Conservation (phyloP, 1,140 invertebrate genomes). For the Xylocopa sonorina region DNA sequence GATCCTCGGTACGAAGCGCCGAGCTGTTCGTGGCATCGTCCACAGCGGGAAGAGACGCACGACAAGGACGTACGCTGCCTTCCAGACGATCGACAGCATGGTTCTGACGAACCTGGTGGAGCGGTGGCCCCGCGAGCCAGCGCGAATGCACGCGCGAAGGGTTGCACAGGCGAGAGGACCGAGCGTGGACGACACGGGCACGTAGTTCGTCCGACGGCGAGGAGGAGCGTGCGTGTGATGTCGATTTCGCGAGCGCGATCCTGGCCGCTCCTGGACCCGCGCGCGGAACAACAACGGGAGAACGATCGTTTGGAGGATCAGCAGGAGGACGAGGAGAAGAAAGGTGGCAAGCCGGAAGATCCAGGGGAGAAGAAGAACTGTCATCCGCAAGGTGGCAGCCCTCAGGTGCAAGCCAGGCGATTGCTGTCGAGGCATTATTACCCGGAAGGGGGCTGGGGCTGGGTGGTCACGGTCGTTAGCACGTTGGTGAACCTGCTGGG, state of each 20-base stretch:
- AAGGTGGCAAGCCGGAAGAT: not conserved
- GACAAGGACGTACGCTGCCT: conserved; percentile 40
- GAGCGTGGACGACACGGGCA: conserved; percentile 53
- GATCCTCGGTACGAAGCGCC: not conserved
- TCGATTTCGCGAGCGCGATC: conserved; percentile 72
- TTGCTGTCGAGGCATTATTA: conserved; percentile 86
- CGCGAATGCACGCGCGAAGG: conserved; percentile 17
- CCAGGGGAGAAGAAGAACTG: conserved; percentile 5
- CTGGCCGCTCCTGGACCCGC: conserved; percentile 68
- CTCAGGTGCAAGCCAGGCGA: conserved; percentile 66
- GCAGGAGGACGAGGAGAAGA: not conserved
- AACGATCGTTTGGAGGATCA: not conserved
- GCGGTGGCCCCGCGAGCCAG: not conserved
- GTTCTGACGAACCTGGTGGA: conserved; percentile 1
- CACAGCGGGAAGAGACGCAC: conserved; percentile 38
- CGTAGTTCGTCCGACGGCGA: conserved; percentile 41
- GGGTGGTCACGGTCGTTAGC: conserved; percentile 87
- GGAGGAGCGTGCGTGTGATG: conserved; percentile 55
- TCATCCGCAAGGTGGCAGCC: conserved; percentile 3
- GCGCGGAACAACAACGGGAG: not conserved
- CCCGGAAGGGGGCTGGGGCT: conserved; percentile 92
- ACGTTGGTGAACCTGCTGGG: conserved; percentile 86
- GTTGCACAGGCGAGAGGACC: conserved; percentile 3
- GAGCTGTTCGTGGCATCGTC: not conserved
- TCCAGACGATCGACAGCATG: conserved; percentile 52